Evolutionary conservation across 2,113 vertebrate genomes (phyloP).

Genomic region (Puntigrus tetrazona): DNA sequence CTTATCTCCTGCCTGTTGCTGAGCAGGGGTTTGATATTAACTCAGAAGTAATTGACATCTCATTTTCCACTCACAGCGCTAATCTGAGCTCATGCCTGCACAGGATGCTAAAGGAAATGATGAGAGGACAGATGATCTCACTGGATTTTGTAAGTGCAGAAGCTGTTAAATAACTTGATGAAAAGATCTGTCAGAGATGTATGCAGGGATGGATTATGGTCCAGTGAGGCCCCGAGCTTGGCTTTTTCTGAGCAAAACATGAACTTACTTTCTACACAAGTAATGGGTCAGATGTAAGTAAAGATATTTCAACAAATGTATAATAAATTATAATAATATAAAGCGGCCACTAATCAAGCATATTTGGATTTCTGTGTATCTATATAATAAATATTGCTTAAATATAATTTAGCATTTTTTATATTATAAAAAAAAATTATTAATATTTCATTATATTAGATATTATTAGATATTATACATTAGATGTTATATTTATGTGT

Average conservation of each 20-base stretch:
- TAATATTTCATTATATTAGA: too few relatives aligned
- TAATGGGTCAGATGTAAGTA: background rate
- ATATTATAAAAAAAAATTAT: too few relatives aligned
- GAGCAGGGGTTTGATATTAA: background rate
- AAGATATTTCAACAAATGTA: background rate
- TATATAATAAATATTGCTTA: too few relatives aligned
- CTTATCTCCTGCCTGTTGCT: background rate
- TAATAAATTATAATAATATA: background rate
- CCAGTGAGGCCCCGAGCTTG: background rate
- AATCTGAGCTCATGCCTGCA: conserved; percentile 24
- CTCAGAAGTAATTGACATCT: background rate
- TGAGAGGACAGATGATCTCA: background rate
- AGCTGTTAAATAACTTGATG: conserved; percentile 35
- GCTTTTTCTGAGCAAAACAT: background rate
- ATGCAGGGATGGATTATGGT: background rate
- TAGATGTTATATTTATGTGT: too few relatives aligned
- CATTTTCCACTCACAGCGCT: background rate
- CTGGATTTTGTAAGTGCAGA: conserved; percentile 10
- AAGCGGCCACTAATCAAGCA: background rate
- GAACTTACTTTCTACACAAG: background rate
- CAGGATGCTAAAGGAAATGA: conserved; percentile 21
- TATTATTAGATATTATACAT: too few relatives aligned
- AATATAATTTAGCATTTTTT: too few relatives aligned
- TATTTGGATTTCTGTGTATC: background rate
- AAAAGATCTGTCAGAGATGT: conserved; percentile 4